Base-by-base conservation (phyloP, 1,140 invertebrate genomes). In the Heliothis virescens region DNA sequence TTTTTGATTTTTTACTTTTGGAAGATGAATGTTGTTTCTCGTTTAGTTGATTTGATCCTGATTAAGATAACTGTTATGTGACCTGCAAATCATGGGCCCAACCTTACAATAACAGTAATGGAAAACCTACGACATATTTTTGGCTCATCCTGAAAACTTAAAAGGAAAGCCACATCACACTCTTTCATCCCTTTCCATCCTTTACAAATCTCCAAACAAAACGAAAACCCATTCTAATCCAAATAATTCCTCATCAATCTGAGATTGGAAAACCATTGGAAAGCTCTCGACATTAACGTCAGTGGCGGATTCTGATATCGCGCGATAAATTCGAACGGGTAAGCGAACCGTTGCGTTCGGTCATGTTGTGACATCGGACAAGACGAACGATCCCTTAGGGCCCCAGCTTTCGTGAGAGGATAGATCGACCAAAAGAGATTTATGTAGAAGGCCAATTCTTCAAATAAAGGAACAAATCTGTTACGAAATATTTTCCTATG, bases 321-420 rank as follows among this genome's bases (percentile, higher is more conserved):
- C 52, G 21, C 72, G 76, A 82, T 82, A 82, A 82, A 82, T 76
- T 78, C 50, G 11, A 75, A 50, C 53, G 16, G 67, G 73, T 48
- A 50, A 53, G 59, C 18, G 18, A 53, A 21, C 34, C 60, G 60
- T 55, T 50, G 47, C 74, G 48, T 11, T 15, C 55, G 52, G 50
- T 65, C 63, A 15, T 82, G 83, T 83, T 80, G 82, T 82, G 83
- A 88, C 85, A 80, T 62, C 55, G 67, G 78, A n/a, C 48, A 60
- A 79, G 80, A 86, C 73, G 83, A 85, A 84, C 29, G 79, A 81
- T 82, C 81, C 86, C 80, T 48, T 21, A 69, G 84, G 81, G 82
- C 34, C 50, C 79, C 18, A 48, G 76, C 79, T 80, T 82, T 80
- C 79, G 79, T 83, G 84, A 79, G 57, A 55, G 80, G 83, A 57